Percentiles rank a stretch among this genome's conserved stretches.
phyloP scores from a whole-genome alignment of 2,888 invertebrate genomes.

The Hanleya hanleyi region DNA sequence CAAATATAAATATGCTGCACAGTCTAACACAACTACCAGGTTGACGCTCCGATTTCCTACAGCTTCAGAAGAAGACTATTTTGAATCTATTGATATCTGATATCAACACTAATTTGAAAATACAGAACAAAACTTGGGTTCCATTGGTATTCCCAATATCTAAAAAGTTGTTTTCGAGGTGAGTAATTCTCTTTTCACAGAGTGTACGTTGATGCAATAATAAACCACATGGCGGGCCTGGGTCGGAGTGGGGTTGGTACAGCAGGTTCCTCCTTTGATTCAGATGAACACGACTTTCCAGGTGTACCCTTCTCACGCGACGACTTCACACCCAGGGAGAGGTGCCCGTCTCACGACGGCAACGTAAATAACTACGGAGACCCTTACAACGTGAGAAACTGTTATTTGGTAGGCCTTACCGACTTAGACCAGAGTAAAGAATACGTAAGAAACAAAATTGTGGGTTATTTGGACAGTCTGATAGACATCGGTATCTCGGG shows the following conservation, averaged over 20 bases:
- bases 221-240: conserved; percentile 87
- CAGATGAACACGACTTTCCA: conserved; percentile 65
- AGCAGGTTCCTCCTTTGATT: conserved; percentile 76
- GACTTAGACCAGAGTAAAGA: conserved; percentile 83
- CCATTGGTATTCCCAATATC: too few species aligned
- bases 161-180: too few species aligned
- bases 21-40: too few species aligned
- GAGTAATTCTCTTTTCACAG: too few species aligned
- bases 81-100: too few species aligned
- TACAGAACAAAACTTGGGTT: too few species aligned
- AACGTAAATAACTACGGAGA: conserved; percentile 59
- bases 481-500: conserved; percentile 43
- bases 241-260: conserved; percentile 78
- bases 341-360: conserved; percentile 75
- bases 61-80: too few species aligned
- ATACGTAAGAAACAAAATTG: conserved; percentile 34
- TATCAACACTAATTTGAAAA: too few species aligned
- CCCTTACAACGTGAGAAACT: conserved; percentile 78
- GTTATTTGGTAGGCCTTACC: conserved; percentile 82
- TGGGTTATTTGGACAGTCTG: conserved; percentile 35
- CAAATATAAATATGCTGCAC: too few species aligned
- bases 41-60: too few species aligned
- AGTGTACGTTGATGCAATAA: conserved; percentile 85
- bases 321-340: conserved; percentile 78
- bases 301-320: conserved; percentile 74